phyloP scores from a whole-genome alignment of 2,888 invertebrate species.

The Calameuta pallipes region DNA sequence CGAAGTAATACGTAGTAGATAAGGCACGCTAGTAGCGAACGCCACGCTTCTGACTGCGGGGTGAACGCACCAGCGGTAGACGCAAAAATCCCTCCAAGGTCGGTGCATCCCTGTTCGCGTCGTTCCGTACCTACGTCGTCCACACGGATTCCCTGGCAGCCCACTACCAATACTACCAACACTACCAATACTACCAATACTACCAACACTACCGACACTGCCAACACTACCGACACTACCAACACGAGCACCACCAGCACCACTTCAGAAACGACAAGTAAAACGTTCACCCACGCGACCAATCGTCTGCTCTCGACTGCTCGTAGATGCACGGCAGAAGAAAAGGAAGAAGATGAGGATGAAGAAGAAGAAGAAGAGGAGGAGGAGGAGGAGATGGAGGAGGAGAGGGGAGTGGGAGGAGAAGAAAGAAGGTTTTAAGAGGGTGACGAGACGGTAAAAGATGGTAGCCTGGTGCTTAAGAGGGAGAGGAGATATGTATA shows the following conservation, averaged over 20 bases:
- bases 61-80: conserved; percentile 63
- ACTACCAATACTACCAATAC: too few relatives aligned
- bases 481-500: not conserved
- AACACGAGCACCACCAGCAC: conserved; percentile 9
- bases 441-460: not conserved
- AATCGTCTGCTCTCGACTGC: conserved; percentile 22
- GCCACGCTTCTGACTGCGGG: conserved; percentile 40
- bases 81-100: conserved; percentile 66
- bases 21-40: conserved; percentile 26
- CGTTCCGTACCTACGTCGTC: conserved; percentile 31
- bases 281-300: conserved; percentile 52
- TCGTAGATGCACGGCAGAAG: not conserved
- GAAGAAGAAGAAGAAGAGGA: too few relatives aligned
- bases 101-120: conserved; percentile 61
- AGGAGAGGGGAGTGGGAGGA: not conserved
- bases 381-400: not conserved
- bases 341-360: not conserved
- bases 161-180: conserved; percentile 19
- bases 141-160: conserved; percentile 13
- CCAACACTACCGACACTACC: too few relatives aligned
- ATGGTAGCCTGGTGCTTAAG: not conserved
- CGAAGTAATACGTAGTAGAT: conserved; percentile 9
- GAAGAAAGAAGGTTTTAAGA: not conserved
- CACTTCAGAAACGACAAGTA: conserved; percentile 27
- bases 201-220: not conserved